Evolutionary conservation across 2,797 vertebrate species (phyloP).

Genomic region (Salarias fasciatus): DNA sequence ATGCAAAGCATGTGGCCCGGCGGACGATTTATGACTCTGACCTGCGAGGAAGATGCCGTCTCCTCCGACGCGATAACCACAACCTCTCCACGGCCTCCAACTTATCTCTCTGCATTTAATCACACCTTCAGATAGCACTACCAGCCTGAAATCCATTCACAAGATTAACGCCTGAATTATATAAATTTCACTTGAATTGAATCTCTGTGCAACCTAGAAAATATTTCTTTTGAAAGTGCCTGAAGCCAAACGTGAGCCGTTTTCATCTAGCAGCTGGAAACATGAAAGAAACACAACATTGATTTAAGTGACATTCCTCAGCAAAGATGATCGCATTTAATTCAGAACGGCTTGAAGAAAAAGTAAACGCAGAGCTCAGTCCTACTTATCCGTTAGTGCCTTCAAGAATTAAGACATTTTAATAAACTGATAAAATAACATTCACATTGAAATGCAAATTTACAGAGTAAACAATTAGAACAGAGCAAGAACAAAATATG

Average conservation of each 20-base stretch:
- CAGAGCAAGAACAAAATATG: too few relatives aligned
- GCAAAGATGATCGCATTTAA: too few relatives aligned
- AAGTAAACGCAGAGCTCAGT: too few relatives aligned
- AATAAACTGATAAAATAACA: too few relatives aligned
- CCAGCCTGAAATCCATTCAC: constrained; percentile 24
- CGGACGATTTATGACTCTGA: constrained; percentile 28
- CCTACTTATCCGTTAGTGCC: too few relatives aligned
- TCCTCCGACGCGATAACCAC: constrained; percentile 12
- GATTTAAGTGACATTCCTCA: too few relatives aligned
- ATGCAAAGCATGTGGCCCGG: constrained; percentile 28
- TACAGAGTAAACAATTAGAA: too few relatives aligned
- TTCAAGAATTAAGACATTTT: too few relatives aligned
- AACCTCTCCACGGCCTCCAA: constrained; percentile 28
- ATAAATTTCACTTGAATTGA: constrained; percentile 7
- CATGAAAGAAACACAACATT: too few relatives aligned
- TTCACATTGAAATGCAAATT: too few relatives aligned
- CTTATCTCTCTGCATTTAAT: constrained; percentile 36
- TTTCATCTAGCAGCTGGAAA: background rate
- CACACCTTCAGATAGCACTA: constrained; percentile 27
- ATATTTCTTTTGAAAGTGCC: constrained; percentile 13
- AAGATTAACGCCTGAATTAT: constrained; percentile 27
- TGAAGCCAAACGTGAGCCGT: background rate
- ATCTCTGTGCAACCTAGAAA: constrained; percentile 7
- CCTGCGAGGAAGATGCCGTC: background rate
- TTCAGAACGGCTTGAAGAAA: too few relatives aligned